These are phyloP conservation scores for Limosa lapponica DNA, from an alignment of 2,797 vertebrate species.

Conservation along the genomic window DNA sequence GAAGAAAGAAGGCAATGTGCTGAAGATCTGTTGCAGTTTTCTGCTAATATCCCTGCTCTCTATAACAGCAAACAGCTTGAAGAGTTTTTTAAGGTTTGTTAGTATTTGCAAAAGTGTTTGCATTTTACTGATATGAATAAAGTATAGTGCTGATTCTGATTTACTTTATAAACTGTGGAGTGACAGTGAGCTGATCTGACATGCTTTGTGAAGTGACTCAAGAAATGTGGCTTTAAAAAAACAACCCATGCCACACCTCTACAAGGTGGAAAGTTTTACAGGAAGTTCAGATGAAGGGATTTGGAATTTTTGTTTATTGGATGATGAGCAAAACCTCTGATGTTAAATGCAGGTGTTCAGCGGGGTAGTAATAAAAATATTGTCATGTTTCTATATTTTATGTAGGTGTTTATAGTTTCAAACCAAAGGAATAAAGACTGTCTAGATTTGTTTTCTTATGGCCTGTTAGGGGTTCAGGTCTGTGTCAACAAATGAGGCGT, in stretches of 20 bases:
- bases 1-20: conserved; percentile 97
- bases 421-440: background rate
- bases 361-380: background rate
- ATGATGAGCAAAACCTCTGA: background rate
- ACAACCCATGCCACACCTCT: background rate
- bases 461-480: background rate
- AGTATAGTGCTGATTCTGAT: background rate
- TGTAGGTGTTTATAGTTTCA: background rate
- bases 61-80: conserved; percentile 92
- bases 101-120: conserved; percentile 33
- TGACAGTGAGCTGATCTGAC: background rate
- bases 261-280: background rate
- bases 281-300: background rate
- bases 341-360: background rate
- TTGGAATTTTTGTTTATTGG: background rate
- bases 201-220: background rate
- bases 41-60: conserved; percentile 94
- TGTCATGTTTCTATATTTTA: background rate
- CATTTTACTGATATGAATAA: background rate
- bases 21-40: conserved; percentile 97
- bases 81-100: conserved; percentile 95
- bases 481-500: background rate
- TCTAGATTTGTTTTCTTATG: background rate
- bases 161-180: background rate
- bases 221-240: background rate